Conservation (phyloP, 2,113 vertebrate species). For the Canis aureus region DNA sequence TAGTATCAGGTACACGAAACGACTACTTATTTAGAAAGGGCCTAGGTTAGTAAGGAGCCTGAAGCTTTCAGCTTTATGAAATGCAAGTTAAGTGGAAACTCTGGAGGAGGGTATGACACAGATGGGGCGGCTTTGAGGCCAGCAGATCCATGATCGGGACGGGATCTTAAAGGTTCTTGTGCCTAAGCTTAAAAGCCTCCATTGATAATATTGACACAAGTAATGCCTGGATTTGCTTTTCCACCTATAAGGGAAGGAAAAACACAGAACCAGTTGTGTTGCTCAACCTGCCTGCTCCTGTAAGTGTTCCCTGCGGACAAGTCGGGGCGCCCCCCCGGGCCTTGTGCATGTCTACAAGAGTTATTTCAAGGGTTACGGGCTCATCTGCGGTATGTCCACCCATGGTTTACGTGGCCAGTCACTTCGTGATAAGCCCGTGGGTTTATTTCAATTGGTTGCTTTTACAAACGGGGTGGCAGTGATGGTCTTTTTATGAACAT, state of each 20-base stretch:
- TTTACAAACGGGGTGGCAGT: not conserved
- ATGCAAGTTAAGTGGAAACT: too few relatives aligned
- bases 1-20: not conserved
- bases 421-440: too few relatives aligned
- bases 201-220: not conserved
- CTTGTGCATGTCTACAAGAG: not conserved
- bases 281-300: not conserved
- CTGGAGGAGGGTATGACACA: too few relatives aligned
- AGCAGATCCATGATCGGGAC: not conserved
- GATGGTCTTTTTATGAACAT: not conserved
- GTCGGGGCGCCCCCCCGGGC: rapidly evolving
- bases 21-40: not conserved
- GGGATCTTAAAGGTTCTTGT: too few relatives aligned
- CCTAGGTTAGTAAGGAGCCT: not conserved
- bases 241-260: not conserved
- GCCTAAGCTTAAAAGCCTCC: not conserved
- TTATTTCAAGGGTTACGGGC: not conserved
- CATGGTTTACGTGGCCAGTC: not conserved
- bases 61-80: not conserved
- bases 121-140: not conserved
- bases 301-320: too few relatives aligned
- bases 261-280: too few relatives aligned
- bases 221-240: not conserved
- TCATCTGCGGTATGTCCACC: not conserved
- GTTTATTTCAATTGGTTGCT: not conserved